A percentile compares a stretch with the other conserved stretches of the same genome.
phyloP scores from a whole-genome alignment of 2,113 vertebrate species.

The Cercocebus atys region DNA sequence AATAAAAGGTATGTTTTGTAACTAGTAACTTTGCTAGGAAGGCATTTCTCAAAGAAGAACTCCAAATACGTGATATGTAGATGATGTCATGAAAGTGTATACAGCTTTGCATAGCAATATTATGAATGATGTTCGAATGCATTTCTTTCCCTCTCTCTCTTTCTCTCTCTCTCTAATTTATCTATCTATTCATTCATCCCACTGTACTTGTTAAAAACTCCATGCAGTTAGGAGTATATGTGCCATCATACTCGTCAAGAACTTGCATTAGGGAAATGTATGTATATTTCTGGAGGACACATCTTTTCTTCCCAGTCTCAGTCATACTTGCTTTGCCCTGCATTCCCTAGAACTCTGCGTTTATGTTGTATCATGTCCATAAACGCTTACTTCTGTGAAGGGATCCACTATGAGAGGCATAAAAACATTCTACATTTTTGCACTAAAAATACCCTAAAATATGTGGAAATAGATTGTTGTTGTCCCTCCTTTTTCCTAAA shows the following conservation, averaged over 20 bases:
- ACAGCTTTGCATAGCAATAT: neutral
- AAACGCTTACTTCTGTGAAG: neutral
- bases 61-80: neutral
- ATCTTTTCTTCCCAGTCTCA: neutral
- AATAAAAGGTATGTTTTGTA: neutral
- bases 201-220: neutral
- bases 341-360: neutral
- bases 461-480: neutral
- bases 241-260: neutral
- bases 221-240: too few relatives aligned
- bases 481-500: neutral
- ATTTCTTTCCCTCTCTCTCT: neutral
- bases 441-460: slow-evolving; percentile 36
- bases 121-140: neutral
- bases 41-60: neutral
- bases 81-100: neutral
- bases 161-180: neutral
- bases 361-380: neutral
- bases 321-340: neutral
- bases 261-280: neutral
- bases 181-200: neutral
- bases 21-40: neutral
- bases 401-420: neutral
- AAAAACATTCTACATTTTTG: neutral
- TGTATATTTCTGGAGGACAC: neutral